Percentiles rank a stretch among this genome's conserved stretches.
phyloP scores from a whole-genome alignment of 2,888 invertebrate species.

The Cheilosia vulpina region DNA sequence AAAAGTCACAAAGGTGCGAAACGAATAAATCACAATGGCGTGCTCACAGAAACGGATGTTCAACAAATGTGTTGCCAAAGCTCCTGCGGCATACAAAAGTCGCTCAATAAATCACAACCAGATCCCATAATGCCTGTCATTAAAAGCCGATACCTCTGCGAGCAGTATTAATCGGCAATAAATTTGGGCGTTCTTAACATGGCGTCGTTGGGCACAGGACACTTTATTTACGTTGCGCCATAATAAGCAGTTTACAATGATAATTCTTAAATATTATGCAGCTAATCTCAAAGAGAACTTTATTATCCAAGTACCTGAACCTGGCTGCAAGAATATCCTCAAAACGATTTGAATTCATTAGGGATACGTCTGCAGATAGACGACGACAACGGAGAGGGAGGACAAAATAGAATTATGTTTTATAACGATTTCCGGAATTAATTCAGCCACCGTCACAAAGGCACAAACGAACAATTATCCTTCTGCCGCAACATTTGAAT shows the following conservation, averaged over 20 bases:
- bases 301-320: not conserved
- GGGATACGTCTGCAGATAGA: not conserved
- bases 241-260: slow-evolving; percentile 55
- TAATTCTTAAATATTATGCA: slow-evolving; percentile 52
- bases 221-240: slow-evolving; percentile 4
- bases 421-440: slow-evolving; percentile 65
- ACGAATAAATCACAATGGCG: slow-evolving; percentile 59
- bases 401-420: slow-evolving; percentile 53
- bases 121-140: slow-evolving; percentile 57
- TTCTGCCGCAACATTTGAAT: slow-evolving; percentile 74
- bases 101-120: slow-evolving; percentile 54
- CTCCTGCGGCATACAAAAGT: slow-evolving; percentile 1
- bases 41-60: slow-evolving; percentile 9
- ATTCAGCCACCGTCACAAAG: slow-evolving; percentile 51
- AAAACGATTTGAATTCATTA: slow-evolving; percentile 66
- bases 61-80: slow-evolving; percentile 36
- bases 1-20: slow-evolving; percentile 55
- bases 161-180: slow-evolving; percentile 56
- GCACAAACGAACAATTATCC: slow-evolving; percentile 73
- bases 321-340: slow-evolving; percentile 42
- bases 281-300: slow-evolving; percentile 51
- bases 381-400: slow-evolving; percentile 5
- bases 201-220: not conserved
- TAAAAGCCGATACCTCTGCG: slow-evolving; percentile 50
- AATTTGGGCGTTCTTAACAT: slow-evolving; percentile 24